phyloP scores from a whole-genome alignment of 2,888 invertebrate genomes.

The Sesia bembeciformis region DNA sequence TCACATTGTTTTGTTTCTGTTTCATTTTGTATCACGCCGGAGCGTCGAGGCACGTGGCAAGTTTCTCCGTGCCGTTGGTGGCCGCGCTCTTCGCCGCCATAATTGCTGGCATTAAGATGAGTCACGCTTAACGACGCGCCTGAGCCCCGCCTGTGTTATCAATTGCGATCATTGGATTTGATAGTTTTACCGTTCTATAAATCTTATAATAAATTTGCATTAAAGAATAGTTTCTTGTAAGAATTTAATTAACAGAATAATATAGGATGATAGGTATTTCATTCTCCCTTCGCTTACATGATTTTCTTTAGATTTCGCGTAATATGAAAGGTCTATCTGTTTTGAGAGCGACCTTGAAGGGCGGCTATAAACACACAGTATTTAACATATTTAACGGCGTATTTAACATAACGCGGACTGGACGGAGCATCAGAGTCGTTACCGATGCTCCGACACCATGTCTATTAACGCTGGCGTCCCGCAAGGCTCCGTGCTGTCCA shows the following conservation, averaged over 20 bases:
- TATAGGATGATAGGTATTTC: no score
- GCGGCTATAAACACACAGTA: no score
- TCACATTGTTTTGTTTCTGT: constrained; percentile 2
- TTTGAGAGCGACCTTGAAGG: constrained; percentile 27
- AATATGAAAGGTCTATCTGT: not conserved
- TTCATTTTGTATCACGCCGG: constrained; percentile 15
- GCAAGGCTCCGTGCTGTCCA: no score
- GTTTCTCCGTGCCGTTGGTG: constrained; percentile 33
- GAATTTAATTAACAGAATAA: no score
- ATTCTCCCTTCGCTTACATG: not conserved
- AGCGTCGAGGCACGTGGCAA: constrained; percentile 37
- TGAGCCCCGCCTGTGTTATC: constrained; percentile 51
- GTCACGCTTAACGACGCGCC: constrained; percentile 66
- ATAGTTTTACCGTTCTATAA: no score
- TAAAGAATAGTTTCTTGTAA: no score
- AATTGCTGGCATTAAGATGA: constrained; percentile 70
- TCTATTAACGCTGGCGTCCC: no score
- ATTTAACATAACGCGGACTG: no score
- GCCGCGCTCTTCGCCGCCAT: constrained; percentile 39
- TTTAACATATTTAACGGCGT: no score
- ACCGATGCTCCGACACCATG: no score
- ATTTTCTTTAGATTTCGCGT: constrained; percentile 2
- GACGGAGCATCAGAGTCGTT: no score
- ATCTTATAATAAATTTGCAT: no score
- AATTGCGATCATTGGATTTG: constrained; percentile 14